Percentiles rank a stretch among this genome's conserved stretches.
Conservation (phyloP, 2,113 vertebrate genomes). For the Todiramphus saurophagus region DNA sequence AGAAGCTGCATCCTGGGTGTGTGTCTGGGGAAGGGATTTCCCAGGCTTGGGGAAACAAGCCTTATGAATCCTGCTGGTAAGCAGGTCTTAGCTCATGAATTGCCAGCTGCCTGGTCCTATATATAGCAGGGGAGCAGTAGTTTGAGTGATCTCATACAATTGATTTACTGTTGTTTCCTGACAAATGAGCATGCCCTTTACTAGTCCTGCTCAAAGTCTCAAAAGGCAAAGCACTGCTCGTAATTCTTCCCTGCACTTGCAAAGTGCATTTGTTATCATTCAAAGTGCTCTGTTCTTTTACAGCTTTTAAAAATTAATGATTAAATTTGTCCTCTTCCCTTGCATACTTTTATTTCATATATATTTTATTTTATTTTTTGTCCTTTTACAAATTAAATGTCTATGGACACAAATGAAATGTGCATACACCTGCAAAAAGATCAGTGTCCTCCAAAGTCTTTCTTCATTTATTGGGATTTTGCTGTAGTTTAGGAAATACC, state of each 20-base stretch:
- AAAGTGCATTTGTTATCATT: background rate
- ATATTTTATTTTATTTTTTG: background rate
- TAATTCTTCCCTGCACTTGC: background rate
- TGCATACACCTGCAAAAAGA: background rate
- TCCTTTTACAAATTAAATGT: background rate
- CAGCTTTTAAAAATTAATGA: background rate
- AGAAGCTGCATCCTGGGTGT: background rate
- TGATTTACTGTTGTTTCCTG: background rate
- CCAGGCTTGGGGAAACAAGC: background rate
- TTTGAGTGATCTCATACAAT: background rate
- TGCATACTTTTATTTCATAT: background rate
- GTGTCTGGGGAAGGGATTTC: background rate
- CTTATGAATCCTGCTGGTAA: background rate
- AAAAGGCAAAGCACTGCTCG: background rate
- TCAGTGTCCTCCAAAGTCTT: rapidly evolving
- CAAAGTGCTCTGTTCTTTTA: background rate
- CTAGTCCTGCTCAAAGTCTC: background rate
- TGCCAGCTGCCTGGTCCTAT: background rate
- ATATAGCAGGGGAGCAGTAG: background rate
- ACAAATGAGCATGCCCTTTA: background rate
- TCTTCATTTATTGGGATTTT: background rate
- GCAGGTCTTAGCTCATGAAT: background rate
- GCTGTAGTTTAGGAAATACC: background rate
- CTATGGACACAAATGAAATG: background rate
- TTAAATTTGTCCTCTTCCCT: background rate